Percentiles rank a stretch among this genome's conserved stretches.
These are phyloP conservation scores for Ranitomeya variabilis DNA, from an alignment of 2,113 vertebrate genomes.

Conservation along the genomic window DNA sequence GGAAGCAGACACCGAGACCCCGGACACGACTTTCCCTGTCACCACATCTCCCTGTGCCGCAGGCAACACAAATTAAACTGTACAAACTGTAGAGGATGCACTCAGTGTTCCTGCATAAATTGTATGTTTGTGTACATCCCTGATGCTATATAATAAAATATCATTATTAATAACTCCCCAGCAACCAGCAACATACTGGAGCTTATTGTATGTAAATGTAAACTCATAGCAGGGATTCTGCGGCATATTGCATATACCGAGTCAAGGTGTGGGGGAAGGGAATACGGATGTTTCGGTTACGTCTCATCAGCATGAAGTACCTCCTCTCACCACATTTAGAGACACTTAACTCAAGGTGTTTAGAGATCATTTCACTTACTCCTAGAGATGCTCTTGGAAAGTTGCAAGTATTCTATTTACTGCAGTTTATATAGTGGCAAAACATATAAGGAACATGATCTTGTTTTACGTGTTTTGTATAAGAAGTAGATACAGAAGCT, in stretches of 20 bases:
- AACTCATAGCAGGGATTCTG: neutral
- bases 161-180: constrained; percentile 45
- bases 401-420: constrained; percentile 17
- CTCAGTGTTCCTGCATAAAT: constrained; percentile 45
- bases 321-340: neutral
- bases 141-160: constrained; percentile 35
- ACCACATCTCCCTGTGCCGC: constrained; percentile 20
- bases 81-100: constrained; percentile 34
- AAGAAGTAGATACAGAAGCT: neutral
- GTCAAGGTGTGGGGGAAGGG: neutral
- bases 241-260: neutral
- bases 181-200: neutral
- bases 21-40: constrained; percentile 3
- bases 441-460: neutral
- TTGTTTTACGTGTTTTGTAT: neutral
- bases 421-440: neutral
- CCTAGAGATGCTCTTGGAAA: constrained; percentile 3
- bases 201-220: constrained; percentile 14
- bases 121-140: constrained; percentile 29
- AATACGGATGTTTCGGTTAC: neutral
- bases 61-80: constrained; percentile 33
- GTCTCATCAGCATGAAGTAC: constrained; percentile 14
- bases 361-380: constrained; percentile 15
- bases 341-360: constrained; percentile 27
- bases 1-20: constrained; percentile 9